Evolutionary conservation across 2,888 invertebrate genomes (phyloP), one percentile per base, ranked within the genome.

Genomic region (Eupeodes latifasciatus): DNA sequence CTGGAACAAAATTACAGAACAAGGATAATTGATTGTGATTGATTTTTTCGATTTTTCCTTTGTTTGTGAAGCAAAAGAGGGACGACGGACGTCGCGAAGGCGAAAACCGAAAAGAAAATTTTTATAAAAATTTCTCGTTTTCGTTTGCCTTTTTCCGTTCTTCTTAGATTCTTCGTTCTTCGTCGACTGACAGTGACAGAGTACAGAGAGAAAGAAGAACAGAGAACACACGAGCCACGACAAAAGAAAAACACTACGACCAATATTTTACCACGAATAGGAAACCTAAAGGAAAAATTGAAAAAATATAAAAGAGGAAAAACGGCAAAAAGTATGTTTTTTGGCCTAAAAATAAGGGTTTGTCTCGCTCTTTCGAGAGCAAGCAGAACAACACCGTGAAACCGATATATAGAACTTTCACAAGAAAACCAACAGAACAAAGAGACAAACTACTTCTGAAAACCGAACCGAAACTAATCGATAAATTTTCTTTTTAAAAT

Each of bases 1-100:
- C 27, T 27, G 27, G 27, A 27, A 27, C 27, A 27, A 27, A 27
- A 27, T 27, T 27, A 27, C 27, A 27, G 27, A 27, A 85, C 34
- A 88, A 85, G 88, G 88, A 88, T 78, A 88, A 88, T 88, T 88
- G 88, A 88, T 88, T 27, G 27, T 88, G 88, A 88, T 88, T 27
- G 27, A 27, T 88, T 88, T 84, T 74, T 82, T 77, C 72, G 77
- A 82, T 79, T 81, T 55, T 81, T 87, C 85, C 88, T 88, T 88
- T 85, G 88, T 88, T 81, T 27, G 27, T 27, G n/a, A 34, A n/a
- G 44, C 57, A 40, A 62, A 66, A 84, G 75, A 66, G 72, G 64
- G 59, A 27, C 27, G 27, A 27, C 27, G 27, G 79, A 78, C 78
- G 55, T 67, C 76, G 79, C 49, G 66, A 59, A 59, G 59, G 84